A percentile compares a stretch with the other conserved stretches of the same genome.
Conservation (phyloP, 2,797 vertebrate genomes). For the Peromyscus attwateri region DNA sequence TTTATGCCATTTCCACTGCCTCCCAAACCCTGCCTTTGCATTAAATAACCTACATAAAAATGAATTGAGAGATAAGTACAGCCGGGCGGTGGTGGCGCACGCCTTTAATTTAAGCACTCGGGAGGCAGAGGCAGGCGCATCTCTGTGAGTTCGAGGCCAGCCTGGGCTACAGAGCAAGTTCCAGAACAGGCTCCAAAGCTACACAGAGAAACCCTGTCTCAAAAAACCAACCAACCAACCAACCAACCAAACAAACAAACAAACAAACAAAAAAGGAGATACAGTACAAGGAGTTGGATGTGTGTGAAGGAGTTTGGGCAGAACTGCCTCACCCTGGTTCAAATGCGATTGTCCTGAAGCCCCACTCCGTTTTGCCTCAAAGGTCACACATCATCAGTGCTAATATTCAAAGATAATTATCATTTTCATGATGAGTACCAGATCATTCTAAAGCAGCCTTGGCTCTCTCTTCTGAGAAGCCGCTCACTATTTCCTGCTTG, state of each 20-base stretch:
- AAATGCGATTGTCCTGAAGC: not conserved
- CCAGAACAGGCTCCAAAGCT: no score
- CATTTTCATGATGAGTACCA: not conserved
- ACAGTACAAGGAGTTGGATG: not conserved
- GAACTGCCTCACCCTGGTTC: not conserved
- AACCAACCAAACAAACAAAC: no score
- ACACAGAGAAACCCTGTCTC: no score
- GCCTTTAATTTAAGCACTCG: no score
- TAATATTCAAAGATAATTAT: constrained; percentile 55
- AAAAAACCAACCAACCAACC: no score
- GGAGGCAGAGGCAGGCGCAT: no score
- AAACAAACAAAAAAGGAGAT: not conserved
- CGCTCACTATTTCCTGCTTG: constrained; percentile 30
- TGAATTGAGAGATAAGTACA: no score
- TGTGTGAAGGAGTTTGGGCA: not conserved
- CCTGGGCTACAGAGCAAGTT: no score
- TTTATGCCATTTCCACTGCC: not conserved
- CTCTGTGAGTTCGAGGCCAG: no score
- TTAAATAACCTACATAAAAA: not conserved
- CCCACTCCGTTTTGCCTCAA: constrained; percentile 20
- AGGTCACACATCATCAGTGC: constrained; percentile 32
- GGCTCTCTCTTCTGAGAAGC: constrained; percentile 67
- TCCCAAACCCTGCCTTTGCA: not conserved
- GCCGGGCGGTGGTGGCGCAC: no score
- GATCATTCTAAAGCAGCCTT: constrained; percentile 1